phyloP scores from a whole-genome alignment of 2,113 vertebrate species.

The Tachycineta bicolor region DNA sequence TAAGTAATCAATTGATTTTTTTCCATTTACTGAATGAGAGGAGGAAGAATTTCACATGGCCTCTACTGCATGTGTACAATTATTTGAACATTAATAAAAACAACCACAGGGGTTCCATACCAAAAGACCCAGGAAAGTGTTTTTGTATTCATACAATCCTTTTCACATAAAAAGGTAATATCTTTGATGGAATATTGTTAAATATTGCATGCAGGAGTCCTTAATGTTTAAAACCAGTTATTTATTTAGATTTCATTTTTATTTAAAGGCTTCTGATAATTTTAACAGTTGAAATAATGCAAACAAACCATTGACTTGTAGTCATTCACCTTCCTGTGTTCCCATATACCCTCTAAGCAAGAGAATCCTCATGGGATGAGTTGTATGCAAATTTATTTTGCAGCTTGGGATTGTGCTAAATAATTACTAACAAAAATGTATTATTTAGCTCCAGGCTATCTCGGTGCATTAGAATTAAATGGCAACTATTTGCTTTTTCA shows the following conservation, averaged over 20 bases:
- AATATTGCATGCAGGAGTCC: slow-evolving; percentile 32
- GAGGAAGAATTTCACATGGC: neutral
- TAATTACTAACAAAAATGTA: slow-evolving; percentile 68
- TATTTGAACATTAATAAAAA: slow-evolving; percentile 19
- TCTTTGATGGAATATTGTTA: slow-evolving; percentile 20
- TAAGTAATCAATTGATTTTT: neutral
- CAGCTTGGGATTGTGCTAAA: slow-evolving; percentile 46
- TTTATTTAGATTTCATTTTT: slow-evolving; percentile 52
- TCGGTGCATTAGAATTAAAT: slow-evolving; percentile 33
- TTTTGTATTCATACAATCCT: neutral
- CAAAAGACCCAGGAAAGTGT: neutral
- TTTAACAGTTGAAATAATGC: slow-evolving; percentile 31
- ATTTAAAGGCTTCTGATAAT: slow-evolving; percentile 35
- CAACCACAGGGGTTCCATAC: neutral
- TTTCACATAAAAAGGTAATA: slow-evolving; percentile 55
- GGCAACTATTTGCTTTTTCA: slow-evolving; percentile 12
- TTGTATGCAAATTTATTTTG: slow-evolving; percentile 57
- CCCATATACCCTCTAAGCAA: slow-evolving; percentile 15
- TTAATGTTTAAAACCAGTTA: slow-evolving; percentile 48
- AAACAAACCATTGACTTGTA: slow-evolving; percentile 25
- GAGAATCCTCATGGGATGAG: neutral
- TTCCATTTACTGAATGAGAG: neutral
- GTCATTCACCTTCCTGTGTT: neutral
- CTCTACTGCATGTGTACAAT: neutral
- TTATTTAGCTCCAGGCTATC: slow-evolving; percentile 53